phyloP scores from a whole-genome alignment of 2,113 vertebrate species.

The Eurypyga helias region DNA sequence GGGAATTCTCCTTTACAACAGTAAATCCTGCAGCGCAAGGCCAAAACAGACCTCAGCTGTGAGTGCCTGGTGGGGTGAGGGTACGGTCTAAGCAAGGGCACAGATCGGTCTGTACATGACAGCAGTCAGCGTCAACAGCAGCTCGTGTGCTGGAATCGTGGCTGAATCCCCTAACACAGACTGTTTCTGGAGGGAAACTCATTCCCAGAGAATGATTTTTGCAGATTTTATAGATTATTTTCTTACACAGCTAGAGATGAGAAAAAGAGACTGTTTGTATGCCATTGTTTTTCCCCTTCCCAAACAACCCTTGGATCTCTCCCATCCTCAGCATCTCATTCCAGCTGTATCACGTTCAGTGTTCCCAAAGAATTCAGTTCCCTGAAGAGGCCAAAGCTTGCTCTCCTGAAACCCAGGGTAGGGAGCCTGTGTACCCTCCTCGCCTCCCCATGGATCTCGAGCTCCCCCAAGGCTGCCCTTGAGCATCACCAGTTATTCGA shows the following conservation, averaged over 20 bases:
- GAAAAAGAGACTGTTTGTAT: not conserved
- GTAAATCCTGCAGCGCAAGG: not conserved
- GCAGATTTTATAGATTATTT: not conserved
- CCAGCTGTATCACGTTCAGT: not conserved
- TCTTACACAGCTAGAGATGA: not conserved
- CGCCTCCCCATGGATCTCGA: no score
- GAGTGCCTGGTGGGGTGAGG: not conserved
- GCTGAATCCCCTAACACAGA: not conserved
- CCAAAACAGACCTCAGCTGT: not conserved
- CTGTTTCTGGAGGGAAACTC: not conserved
- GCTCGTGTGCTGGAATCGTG: not conserved
- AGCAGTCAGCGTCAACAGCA: not conserved
- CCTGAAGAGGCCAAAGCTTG: no score
- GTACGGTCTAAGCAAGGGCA: not conserved
- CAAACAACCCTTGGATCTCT: not conserved
- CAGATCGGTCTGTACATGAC: not conserved
- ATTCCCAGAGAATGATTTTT: not conserved
- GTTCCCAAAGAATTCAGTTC: not conserved
- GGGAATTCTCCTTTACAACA: conserved; percentile 10
- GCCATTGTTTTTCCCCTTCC: not conserved
- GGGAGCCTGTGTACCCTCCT: no score
- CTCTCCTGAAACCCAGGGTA: no score
- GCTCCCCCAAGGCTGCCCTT: no score
- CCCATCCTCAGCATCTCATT: not conserved
- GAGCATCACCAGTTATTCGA: not conserved